These are phyloP conservation scores for Phenacoccus solenopsis DNA, from an alignment of 1,140 invertebrate genomes.

Conservation along the genomic window DNA sequence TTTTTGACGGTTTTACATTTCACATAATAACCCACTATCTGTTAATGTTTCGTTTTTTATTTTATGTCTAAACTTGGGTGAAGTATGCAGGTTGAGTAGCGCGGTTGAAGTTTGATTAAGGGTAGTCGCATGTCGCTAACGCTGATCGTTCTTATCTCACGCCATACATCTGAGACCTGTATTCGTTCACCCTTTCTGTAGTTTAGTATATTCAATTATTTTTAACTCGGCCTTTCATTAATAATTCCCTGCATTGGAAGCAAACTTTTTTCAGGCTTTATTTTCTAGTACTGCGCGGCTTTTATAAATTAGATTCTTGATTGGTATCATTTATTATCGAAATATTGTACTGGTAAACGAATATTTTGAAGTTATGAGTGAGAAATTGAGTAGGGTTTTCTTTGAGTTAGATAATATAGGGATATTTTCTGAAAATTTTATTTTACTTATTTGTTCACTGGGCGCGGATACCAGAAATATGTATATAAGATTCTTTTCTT, in stretches of 20 bases:
- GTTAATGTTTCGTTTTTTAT: not conserved
- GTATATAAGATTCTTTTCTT: too few relatives aligned
- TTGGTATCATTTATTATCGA: not conserved
- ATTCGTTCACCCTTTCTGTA: slow-evolving; percentile 14
- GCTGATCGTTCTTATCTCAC: slow-evolving; percentile 14
- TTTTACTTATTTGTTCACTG: too few relatives aligned
- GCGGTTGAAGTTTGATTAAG: slow-evolving; percentile 17
- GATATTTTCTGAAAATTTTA: too few relatives aligned
- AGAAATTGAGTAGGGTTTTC: too few relatives aligned
- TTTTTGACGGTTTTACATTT: not conserved
- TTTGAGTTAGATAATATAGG: too few relatives aligned
- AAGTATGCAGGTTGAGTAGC: slow-evolving; percentile 9
- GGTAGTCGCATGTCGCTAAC: slow-evolving; percentile 12
- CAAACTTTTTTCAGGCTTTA: not conserved
- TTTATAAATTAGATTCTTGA: not conserved
- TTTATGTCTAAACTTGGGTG: not conserved
- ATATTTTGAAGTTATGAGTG: too few relatives aligned
- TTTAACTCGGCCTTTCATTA: slow-evolving; percentile 15
- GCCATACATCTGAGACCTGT: slow-evolving; percentile 10
- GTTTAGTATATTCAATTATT: slow-evolving; percentile 18
- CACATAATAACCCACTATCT: not conserved
- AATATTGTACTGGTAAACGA: not conserved
- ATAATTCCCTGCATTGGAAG: not conserved
- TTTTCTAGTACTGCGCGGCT: not conserved
- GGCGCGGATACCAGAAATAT: too few relatives aligned